Percentiles rank a stretch among this genome's conserved stretches.
Conservation (phyloP, 2,113 vertebrate species). For the Orthonyx spaldingii region DNA sequence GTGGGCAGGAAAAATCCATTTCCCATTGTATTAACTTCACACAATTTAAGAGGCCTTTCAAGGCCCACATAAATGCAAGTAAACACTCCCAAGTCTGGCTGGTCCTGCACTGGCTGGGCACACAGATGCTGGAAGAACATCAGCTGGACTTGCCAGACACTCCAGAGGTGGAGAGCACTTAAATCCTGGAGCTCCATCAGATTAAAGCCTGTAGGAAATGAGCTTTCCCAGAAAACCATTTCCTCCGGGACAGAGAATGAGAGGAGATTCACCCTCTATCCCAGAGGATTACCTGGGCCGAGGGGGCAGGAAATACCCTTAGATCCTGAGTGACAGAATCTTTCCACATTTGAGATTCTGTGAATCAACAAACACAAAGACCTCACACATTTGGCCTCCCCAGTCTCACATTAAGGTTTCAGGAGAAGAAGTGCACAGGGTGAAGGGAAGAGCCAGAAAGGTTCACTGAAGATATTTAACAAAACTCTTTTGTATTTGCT, state of each 20-base stretch:
- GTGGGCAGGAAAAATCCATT: constrained; percentile 1
- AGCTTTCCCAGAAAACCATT: not conserved
- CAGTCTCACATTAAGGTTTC: not conserved
- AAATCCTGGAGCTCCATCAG: not conserved
- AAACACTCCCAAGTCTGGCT: not conserved
- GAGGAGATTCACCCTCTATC: fast-evolving
- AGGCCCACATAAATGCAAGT: not conserved
- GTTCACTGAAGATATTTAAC: not conserved
- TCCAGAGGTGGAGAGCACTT: not conserved
- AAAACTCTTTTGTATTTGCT: not conserved
- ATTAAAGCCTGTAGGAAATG: not conserved
- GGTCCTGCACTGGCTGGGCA: not conserved
- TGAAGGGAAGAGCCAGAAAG: too few species aligned
- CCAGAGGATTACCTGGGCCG: not conserved
- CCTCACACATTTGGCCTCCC: not conserved
- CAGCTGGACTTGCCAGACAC: not conserved
- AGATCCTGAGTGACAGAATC: not conserved
- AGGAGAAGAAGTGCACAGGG: not conserved
- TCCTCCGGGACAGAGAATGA: not conserved
- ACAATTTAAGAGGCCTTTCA: not conserved
- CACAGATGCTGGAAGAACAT: not conserved
- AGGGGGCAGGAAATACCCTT: not conserved
- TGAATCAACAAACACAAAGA: not conserved
- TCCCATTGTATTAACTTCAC: not conserved
- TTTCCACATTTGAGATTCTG: not conserved